Evolutionary conservation across 53 echinoderm and acorn worm species (phyloP).

Genomic region (Temnopleurus reevesii): DNA sequence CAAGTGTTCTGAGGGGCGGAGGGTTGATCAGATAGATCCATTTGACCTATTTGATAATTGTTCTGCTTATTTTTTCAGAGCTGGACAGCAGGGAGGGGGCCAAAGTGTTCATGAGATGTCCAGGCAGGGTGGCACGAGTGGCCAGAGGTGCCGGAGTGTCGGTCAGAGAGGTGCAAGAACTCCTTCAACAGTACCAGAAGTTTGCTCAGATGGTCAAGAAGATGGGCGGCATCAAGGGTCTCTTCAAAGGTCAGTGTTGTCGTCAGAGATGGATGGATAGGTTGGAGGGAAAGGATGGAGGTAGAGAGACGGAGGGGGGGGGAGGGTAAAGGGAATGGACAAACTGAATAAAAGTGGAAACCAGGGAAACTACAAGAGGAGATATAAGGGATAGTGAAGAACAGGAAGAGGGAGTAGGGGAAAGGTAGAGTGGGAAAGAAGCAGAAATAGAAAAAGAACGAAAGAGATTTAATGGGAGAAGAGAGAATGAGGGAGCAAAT

Average conservation of each 20-base stretch:
- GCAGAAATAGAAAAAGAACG: no score
- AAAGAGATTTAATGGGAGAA: no score
- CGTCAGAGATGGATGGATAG: no score
- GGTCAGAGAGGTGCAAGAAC: slow-evolving; percentile 93
- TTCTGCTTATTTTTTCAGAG: slow-evolving; percentile 60
- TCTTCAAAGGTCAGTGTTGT: slow-evolving; percentile 83
- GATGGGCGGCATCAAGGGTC: slow-evolving; percentile 98
- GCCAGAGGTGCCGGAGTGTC: slow-evolving; percentile 96
- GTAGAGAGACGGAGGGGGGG: background rate
- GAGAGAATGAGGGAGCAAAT: no score
- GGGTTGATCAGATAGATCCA: no score
- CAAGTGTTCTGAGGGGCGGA: no score
- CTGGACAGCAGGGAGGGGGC: slow-evolving; percentile 94
- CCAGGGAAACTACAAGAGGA: no score
- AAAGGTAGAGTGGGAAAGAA: no score
- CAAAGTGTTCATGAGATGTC: slow-evolving; percentile 87
- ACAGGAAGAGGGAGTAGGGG: no score
- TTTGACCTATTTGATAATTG: no score
- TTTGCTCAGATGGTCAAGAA: slow-evolving; percentile 99
- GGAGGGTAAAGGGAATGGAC: background rate
- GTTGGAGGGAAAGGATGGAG: background rate
- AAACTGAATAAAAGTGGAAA: background rate
- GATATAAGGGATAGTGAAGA: no score
- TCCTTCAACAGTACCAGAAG: slow-evolving; percentile 95
- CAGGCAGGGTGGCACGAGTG: slow-evolving; percentile 82